Evolutionary conservation across 2,797 vertebrate species (phyloP).

Genomic region (Salarias fasciatus): DNA sequence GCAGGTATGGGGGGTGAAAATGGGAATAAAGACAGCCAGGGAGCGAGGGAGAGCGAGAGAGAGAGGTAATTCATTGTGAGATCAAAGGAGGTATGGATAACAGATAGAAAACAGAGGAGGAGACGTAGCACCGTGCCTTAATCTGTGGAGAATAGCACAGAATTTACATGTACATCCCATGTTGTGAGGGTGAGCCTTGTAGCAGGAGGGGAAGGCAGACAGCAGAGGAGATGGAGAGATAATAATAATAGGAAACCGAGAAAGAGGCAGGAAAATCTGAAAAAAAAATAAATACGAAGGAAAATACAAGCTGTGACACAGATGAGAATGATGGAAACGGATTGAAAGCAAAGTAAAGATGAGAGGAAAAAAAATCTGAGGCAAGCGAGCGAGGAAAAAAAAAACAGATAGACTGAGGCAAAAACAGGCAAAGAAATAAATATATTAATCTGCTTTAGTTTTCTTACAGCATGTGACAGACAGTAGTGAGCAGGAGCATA

Average conservation of each 20-base stretch:
- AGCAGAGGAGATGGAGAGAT: conserved; percentile 48
- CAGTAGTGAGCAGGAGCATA: conserved; percentile 9
- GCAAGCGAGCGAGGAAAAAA: conserved; percentile 4
- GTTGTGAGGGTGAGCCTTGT: conserved; percentile 35
- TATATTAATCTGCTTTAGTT: conserved; percentile 35
- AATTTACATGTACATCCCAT: conserved; percentile 54
- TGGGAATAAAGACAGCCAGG: conserved; percentile 31
- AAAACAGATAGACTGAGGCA: conserved; percentile 16
- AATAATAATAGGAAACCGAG: conserved; percentile 19
- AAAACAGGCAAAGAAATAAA: conserved; percentile 37
- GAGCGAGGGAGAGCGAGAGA: conserved; percentile 8
- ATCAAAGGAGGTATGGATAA: conserved; percentile 62
- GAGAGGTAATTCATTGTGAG: conserved; percentile 52
- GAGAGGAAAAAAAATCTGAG: conserved; percentile 6
- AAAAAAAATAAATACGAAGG: conserved; percentile 27
- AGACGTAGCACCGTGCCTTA: conserved; percentile 20
- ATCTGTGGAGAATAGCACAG: conserved; percentile 51
- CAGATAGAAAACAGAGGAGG: conserved; percentile 47
- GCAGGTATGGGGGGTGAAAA: conserved; percentile 42
- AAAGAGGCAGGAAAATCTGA: not conserved
- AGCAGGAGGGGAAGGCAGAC: conserved; percentile 27
- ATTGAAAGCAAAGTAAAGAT: conserved; percentile 30
- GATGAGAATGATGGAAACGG: conserved; percentile 32
- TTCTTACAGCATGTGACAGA: conserved; percentile 35
- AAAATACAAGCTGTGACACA: conserved; percentile 8